Percentiles rank a stretch among this genome's conserved stretches.
These are phyloP conservation scores for Copidosoma aretas DNA, from an alignment of 2,888 invertebrate genomes.

Conservation along the genomic window DNA sequence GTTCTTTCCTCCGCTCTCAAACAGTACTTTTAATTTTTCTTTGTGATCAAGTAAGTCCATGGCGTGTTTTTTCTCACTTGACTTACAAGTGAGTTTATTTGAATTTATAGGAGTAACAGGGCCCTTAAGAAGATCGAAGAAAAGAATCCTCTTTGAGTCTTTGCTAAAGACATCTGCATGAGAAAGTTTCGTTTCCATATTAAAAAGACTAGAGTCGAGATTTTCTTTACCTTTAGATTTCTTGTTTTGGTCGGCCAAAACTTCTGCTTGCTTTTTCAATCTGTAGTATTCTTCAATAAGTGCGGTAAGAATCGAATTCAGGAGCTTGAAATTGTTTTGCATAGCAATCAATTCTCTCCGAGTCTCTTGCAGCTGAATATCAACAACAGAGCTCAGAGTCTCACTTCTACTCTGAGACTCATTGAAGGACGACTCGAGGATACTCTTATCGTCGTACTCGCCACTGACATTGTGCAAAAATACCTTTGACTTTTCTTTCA, in stretches of 20 bases:
- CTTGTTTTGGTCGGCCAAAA: constrained; percentile 3
- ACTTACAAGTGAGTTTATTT: neutral
- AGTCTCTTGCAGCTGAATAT: constrained; percentile 60
- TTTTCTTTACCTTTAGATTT: neutral
- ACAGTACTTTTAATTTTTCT: neutral
- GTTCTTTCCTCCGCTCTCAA: constrained; percentile 2
- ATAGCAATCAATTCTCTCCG: constrained; percentile 52
- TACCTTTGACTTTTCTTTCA: constrained; percentile 46
- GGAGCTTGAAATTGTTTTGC: constrained; percentile 63
- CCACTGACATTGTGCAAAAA: constrained; percentile 52
- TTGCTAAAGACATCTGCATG: constrained; percentile 10
- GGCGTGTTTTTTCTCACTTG: neutral
- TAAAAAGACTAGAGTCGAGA: neutral
- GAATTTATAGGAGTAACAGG: neutral
- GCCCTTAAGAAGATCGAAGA: constrained; percentile 19
- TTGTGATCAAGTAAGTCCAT: neutral
- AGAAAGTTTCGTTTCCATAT: constrained; percentile 1
- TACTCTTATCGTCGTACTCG: constrained; percentile 49
- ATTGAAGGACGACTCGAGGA: constrained; percentile 43
- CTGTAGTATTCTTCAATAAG: constrained; percentile 42
- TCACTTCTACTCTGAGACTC: constrained; percentile 51
- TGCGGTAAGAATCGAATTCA: constrained; percentile 46
- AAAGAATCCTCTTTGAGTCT: constrained; percentile 1
- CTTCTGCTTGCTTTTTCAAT: constrained; percentile 26
- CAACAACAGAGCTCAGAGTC: constrained; percentile 55